Base-by-base conservation (phyloP, 2,888 invertebrate species). In the Eupithecia abbreviata region DNA sequence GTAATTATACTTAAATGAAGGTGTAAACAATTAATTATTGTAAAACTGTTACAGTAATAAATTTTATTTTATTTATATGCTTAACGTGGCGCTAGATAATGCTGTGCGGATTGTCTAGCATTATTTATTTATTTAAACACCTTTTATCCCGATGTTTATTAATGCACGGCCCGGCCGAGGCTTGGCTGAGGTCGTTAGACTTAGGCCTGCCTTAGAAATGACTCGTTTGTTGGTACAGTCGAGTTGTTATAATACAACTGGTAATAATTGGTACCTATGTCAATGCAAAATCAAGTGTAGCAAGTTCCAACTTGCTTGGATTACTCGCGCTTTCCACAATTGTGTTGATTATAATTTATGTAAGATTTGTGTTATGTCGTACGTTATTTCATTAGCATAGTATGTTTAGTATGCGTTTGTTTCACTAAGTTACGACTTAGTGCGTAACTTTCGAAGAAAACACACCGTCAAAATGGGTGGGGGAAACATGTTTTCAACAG, bases 251-350 rank as follows among this genome's bases (percentile, higher is more conserved):
- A 62, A 58, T 30, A 62, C 62, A 62, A 10, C 30, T 12, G 18
- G 30, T 62, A 62, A 62, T 62, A 18, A 43, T n/a, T 67, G 18
- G 43, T 13, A 41, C 41, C 13, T 42, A 15, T 13, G 66, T 15
- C n/a, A n/a, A 68, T 68, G 41, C 43, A 43, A 43, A 68, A 68
- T 42, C 67, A n/a, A 10, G 67, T 68, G 45, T n/a, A 43, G 45
- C 67, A 18, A n/a, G 67, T 68, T 62, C 62, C 62, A 62, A 62
- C 18, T 62, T 30, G 30, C 30, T 62, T 45, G 42, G 9, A 42
- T 66, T 66, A 66, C 66, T 66, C 66, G 66, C 45, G 10, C 67
- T 68, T 68, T 68, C 67, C 45, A 68, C 67, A 43, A 45, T 66
- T 68, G 67, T 45, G 67, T 42, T 45, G 15, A 43, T 68, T 4